Evolutionary conservation across 2,888 invertebrate genomes (phyloP).

Genomic region (Macaria notata): DNA sequence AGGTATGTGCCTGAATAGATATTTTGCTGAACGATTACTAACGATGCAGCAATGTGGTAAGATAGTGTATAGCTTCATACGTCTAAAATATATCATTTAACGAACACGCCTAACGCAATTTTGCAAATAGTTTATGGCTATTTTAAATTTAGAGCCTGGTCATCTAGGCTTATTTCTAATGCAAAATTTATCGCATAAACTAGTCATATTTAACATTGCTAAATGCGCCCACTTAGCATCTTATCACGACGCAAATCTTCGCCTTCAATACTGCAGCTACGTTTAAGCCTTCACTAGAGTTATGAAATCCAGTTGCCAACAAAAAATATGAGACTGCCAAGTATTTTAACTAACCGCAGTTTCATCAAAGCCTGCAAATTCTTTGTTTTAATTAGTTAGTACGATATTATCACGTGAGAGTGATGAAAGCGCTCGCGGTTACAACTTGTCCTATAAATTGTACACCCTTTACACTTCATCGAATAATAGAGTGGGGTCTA

Average conservation of each 20-base stretch:
- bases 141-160: too few relatives aligned
- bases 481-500: conserved; percentile 66
- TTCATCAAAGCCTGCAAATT: conserved; percentile 34
- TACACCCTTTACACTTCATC: conserved; percentile 67
- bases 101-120: too few relatives aligned
- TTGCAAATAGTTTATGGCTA: too few relatives aligned
- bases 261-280: conserved; percentile 11
- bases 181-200: too few relatives aligned
- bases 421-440: conserved; percentile 51
- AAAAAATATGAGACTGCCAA: conserved; percentile 43
- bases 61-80: not conserved
- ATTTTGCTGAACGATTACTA: too few relatives aligned
- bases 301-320: conserved; percentile 35
- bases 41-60: conserved; percentile 1
- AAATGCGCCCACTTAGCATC: too few relatives aligned
- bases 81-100: too few relatives aligned
- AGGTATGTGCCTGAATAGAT: not conserved
- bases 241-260: conserved; percentile 17
- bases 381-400: conserved; percentile 58
- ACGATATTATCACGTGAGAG: conserved; percentile 56
- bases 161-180: too few relatives aligned
- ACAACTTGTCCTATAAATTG: conserved; percentile 70
- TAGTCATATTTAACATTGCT: too few relatives aligned
- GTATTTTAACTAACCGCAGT: conserved; percentile 47
- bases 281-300: conserved; percentile 17